Conservation (phyloP, 1,140 invertebrate genomes). For the Macrosteles quadrilineatus region DNA sequence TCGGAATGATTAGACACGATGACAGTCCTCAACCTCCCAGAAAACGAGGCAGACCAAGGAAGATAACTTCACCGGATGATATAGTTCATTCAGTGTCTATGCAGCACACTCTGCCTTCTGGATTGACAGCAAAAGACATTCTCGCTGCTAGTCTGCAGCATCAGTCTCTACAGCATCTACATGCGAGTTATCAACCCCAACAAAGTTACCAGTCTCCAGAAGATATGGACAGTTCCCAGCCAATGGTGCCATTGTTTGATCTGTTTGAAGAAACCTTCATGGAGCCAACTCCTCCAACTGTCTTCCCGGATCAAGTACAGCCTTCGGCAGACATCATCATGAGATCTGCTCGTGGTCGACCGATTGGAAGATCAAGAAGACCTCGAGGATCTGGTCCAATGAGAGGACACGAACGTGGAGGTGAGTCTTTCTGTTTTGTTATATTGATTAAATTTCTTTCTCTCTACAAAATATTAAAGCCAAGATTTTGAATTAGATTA, state of each 20-base stretch:
- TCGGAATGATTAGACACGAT: constrained; percentile 30
- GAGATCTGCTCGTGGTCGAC: constrained; percentile 35
- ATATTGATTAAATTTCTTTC: background rate
- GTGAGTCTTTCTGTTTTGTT: constrained; percentile 13
- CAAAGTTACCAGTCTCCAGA: background rate
- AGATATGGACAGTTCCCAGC: background rate
- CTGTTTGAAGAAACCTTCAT: constrained; percentile 17
- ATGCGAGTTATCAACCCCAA: constrained; percentile 17
- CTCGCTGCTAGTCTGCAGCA: constrained; percentile 26
- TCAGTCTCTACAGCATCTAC: constrained; percentile 30
- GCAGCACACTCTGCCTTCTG: background rate
- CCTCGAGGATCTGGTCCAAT: constrained; percentile 32
- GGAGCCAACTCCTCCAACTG: constrained; percentile 20
- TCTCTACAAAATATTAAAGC: background rate
- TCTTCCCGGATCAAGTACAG: constrained; percentile 26
- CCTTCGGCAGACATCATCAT: constrained; percentile 17
- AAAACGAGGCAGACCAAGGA: constrained; percentile 35
- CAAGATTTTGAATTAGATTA: no score
- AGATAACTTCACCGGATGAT: constrained; percentile 15
- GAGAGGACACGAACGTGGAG: constrained; percentile 21
- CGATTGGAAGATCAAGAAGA: constrained; percentile 35
- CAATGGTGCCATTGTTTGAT: constrained; percentile 30
- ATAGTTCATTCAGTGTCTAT: background rate
- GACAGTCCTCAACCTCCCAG: constrained; percentile 13
- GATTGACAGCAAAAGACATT: constrained; percentile 14